Evolutionary conservation across 1,140 invertebrate genomes (phyloP).

Genomic region (Cyclina sinensis): DNA sequence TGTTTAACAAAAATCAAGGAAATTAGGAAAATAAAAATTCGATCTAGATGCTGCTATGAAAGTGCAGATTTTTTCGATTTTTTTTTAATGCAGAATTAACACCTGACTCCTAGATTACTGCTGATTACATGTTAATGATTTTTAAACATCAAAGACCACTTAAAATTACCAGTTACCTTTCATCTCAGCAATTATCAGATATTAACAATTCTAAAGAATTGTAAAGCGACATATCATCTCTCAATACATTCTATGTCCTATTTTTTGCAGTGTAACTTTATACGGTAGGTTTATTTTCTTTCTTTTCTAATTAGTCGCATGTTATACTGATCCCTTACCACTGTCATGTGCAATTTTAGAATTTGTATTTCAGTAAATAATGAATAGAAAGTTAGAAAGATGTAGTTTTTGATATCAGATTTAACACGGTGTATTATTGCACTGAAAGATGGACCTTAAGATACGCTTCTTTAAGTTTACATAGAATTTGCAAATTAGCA

Average conservation of each 20-base stretch:
- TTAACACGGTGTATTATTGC: neutral
- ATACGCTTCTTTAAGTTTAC: too few relatives aligned
- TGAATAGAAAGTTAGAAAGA: neutral
- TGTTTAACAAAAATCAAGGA: too few relatives aligned
- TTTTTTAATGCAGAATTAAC: neutral
- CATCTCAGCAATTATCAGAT: constrained; percentile 28
- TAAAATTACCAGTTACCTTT: constrained; percentile 52
- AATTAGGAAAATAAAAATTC: too few relatives aligned
- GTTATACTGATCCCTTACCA: constrained; percentile 9
- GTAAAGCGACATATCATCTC: constrained; percentile 17
- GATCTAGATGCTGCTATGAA: too few relatives aligned
- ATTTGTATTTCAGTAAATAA: neutral
- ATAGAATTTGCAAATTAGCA: too few relatives aligned
- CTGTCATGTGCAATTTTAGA: constrained; percentile 28
- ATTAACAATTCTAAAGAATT: constrained; percentile 27
- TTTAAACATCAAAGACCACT: constrained; percentile 57
- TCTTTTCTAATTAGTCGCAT: constrained; percentile 18
- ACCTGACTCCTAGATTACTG: neutral
- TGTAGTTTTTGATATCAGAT: neutral
- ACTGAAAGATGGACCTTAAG: too few relatives aligned
- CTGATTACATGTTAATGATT: constrained; percentile 34
- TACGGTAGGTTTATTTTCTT: constrained; percentile 24
- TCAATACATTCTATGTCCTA: neutral
- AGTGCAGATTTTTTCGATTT: too few relatives aligned
- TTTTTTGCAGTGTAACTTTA: constrained; percentile 4